Conservation (phyloP, 2,113 vertebrate genomes). For the Lagopus leucura region DNA sequence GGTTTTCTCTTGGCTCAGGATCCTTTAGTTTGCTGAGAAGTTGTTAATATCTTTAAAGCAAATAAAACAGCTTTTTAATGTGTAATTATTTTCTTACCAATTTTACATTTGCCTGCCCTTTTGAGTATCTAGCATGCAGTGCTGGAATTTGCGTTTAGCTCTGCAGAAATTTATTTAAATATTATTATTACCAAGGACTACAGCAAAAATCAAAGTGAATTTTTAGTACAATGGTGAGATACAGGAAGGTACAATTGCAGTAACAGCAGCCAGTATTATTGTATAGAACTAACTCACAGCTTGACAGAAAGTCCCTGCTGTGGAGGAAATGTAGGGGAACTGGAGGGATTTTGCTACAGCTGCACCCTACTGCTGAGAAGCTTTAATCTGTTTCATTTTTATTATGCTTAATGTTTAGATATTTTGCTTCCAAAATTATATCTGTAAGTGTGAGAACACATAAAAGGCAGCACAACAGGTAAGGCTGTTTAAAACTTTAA, state of each 20-base stretch:
- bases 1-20: constrained; percentile 58
- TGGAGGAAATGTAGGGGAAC: constrained; percentile 95
- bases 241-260: constrained; percentile 76
- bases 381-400: constrained; percentile 93
- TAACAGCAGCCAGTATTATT: constrained; percentile 81
- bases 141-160: constrained; percentile 72
- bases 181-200: constrained; percentile 73
- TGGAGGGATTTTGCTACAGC: constrained; percentile 89
- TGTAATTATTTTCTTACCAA: constrained; percentile 75
- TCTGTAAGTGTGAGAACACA: constrained; percentile 74
- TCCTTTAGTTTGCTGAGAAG: constrained; percentile 45
- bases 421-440: constrained; percentile 87
- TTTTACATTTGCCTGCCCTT: constrained; percentile 67
- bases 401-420: constrained; percentile 92
- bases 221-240: constrained; percentile 69
- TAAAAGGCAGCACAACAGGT: constrained; percentile 72
- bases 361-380: constrained; percentile 91
- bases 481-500: constrained; percentile 81
- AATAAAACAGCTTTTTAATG: constrained; percentile 64
- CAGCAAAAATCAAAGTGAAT: constrained; percentile 81
- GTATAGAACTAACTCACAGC: constrained; percentile 80
- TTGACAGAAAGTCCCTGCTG: constrained; percentile 89
- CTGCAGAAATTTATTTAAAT: constrained; percentile 71
- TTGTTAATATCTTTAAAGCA: constrained; percentile 66
- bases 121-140: constrained; percentile 52